Conservation (phyloP, 2,888 invertebrate genomes). For the Cephus pygmeus region DNA sequence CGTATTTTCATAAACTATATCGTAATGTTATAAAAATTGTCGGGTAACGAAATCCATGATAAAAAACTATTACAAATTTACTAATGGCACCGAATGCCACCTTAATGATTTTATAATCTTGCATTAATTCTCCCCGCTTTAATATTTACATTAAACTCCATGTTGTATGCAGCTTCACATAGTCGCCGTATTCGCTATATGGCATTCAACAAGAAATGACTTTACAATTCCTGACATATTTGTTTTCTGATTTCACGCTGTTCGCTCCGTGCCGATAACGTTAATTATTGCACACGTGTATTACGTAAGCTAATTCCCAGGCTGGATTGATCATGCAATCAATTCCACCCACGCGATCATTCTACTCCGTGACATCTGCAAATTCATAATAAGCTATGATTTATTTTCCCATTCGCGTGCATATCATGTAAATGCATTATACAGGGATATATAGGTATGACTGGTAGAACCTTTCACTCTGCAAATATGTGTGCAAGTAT, state of each 20-base stretch:
- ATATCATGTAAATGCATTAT: slow-evolving; percentile 30
- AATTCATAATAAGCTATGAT: slow-evolving; percentile 41
- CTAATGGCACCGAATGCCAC: not conserved
- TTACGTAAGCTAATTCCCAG: not conserved
- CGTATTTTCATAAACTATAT: not conserved
- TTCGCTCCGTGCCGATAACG: not conserved
- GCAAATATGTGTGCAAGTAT: not conserved
- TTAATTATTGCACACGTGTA: not conserved
- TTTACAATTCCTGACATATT: not conserved
- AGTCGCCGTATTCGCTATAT: not conserved
- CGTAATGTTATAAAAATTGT: not conserved
- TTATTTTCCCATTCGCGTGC: slow-evolving; percentile 38
- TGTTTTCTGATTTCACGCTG: not conserved
- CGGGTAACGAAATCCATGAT: not conserved
- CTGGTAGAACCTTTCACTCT: not conserved
- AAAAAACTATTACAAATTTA: not conserved
- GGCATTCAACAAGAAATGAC: not conserved
- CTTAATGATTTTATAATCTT: not conserved
- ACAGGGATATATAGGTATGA: not conserved
- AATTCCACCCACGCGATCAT: slow-evolving; percentile 32
- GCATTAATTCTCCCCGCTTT: not conserved
- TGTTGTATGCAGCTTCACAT: not conserved
- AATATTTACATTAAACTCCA: not conserved
- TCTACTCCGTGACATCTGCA: slow-evolving; percentile 37
- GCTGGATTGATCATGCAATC: slow-evolving; percentile 4